Evolutionary conservation across 2,888 invertebrate genomes (phyloP), one percentile per base, ranked within the genome.

Genomic region (Pediacus dermestoides): DNA sequence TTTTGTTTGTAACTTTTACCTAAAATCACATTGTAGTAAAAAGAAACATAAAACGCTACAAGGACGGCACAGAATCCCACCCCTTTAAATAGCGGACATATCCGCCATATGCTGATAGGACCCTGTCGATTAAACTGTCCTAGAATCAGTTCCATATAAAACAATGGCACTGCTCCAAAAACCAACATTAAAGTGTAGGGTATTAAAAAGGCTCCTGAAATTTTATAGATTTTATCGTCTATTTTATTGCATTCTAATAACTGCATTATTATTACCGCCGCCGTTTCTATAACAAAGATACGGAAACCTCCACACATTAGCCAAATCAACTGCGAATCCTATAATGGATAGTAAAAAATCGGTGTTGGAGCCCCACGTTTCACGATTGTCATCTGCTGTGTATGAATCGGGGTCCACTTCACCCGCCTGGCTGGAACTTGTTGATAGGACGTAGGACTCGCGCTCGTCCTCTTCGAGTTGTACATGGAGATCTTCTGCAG

Each of bases 271-370:
- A 46, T 53, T 63, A 84, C 85, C 85, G 58, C 85, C 85, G 2
- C 85, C 85, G 62, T 86, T 85, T 58, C 80, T 79, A 66, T 85
- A 86, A 68, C 85, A 85, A 22, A 85, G 74, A 63, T 85, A 85
- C 23, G 85, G 85, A 66, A 86, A 86, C 44, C 86, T 71, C 88
- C 88, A 88, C n/a, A 89, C 87, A 59, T 89, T 89, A 35, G 88
- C 88, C 50, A 89, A 70, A 66, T 88, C 88, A 18, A 88, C 88
- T 1, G 88, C 88, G 57, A 88, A 88, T 1, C 88, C 88, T 51
- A 88, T 88, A 62, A 88, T 88, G 45, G 87, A 88, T 22, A 88
- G 74, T 7, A 88, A 74, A 63, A 88, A 88, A 66, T 88, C 88
- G 0, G 82, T 81, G 34, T 86, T 86, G 4, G 85, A 85, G 10